Conservation (phyloP, 1,140 invertebrate species). For the Pseudomyrmex concolor region DNA sequence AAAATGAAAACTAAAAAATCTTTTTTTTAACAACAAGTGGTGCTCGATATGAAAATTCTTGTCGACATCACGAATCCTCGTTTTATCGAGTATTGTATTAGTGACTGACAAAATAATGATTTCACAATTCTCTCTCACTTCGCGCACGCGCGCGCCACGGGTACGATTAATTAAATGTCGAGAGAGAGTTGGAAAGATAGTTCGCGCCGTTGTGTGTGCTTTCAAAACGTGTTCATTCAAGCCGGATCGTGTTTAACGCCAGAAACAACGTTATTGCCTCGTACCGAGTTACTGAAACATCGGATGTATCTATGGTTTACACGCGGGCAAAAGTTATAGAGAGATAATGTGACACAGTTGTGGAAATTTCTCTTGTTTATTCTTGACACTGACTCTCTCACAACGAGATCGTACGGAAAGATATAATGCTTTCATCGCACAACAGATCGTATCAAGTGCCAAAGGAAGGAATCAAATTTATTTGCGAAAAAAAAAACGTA, state of each 20-base stretch:
- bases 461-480: background rate
- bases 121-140: background rate
- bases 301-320: slow-evolving; percentile 1
- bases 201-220: background rate
- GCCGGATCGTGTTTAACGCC: slow-evolving; percentile 23
- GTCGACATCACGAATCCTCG: background rate
- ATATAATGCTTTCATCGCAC: background rate
- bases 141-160: background rate
- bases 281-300: slow-evolving; percentile 9
- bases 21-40: background rate
- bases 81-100: background rate
- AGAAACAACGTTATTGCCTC: slow-evolving; percentile 30
- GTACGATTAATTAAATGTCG: slow-evolving; percentile 33
- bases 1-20: too few relatives aligned
- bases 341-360: slow-evolving; percentile 4
- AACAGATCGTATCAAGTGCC: background rate
- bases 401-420: background rate
- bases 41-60: too few relatives aligned
- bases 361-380: slow-evolving; percentile 22
- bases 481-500: background rate
- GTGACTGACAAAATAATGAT: background rate
- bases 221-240: slow-evolving; percentile 29
- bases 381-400: background rate
- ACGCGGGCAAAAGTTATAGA: slow-evolving; percentile 7
- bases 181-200: slow-evolving; percentile 9